These are phyloP conservation scores for Drosophila truncata DNA, from an alignment of 1,140 invertebrate genomes.

Conservation along the genomic window DNA sequence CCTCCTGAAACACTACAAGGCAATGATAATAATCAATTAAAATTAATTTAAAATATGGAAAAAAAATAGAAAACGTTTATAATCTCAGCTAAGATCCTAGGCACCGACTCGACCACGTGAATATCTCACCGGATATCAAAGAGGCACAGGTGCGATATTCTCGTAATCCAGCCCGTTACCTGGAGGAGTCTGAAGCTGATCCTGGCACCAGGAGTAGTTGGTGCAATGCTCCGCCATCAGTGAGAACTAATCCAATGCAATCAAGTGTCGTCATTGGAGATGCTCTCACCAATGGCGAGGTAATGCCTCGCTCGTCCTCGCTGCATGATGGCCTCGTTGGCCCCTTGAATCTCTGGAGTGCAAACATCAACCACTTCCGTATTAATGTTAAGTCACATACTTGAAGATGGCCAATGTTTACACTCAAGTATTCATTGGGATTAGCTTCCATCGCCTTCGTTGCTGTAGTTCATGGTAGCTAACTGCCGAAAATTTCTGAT, in stretches of 20 bases:
- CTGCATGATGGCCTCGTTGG: neutral
- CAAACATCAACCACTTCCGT: slow-evolving; percentile 55
- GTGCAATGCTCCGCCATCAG: slow-evolving; percentile 47
- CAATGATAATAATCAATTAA: no score
- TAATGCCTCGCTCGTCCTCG: slow-evolving; percentile 3
- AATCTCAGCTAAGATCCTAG: neutral
- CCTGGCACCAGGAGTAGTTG: neutral
- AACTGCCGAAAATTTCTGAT: slow-evolving; percentile 52
- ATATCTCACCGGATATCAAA: slow-evolving; percentile 65
- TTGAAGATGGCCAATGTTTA: slow-evolving; percentile 59
- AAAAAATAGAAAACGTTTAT: neutral
- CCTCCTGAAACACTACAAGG: neutral
- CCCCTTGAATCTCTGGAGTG: slow-evolving; percentile 22
- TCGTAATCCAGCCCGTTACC: slow-evolving; percentile 45
- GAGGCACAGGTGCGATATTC: slow-evolving; percentile 39
- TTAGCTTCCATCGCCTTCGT: neutral
- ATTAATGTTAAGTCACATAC: slow-evolving; percentile 39
- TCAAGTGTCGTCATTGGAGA: slow-evolving; percentile 46
- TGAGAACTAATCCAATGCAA: slow-evolving; percentile 75
- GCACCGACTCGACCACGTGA: slow-evolving; percentile 59
- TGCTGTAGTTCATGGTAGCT: slow-evolving; percentile 16
- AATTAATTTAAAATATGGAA: neutral
- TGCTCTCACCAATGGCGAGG: slow-evolving; percentile 60
- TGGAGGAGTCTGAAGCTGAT: neutral
- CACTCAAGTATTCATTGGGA: slow-evolving; percentile 30